Evolutionary conservation across 1,140 invertebrate genomes (phyloP).

Genomic region (Portunus trituberculatus): DNA sequence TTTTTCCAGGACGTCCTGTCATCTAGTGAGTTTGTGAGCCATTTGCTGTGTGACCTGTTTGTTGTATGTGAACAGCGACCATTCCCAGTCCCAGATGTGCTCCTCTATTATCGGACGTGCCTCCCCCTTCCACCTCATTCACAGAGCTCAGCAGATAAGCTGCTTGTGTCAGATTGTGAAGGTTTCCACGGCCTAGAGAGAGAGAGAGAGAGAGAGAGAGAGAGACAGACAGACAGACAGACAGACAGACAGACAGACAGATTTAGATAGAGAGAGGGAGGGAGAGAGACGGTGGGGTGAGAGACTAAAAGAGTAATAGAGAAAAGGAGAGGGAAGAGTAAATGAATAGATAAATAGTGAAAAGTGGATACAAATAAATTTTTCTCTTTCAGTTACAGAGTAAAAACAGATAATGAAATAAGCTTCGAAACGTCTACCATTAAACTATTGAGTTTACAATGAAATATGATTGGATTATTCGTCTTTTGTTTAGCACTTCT

Average conservation of each 20-base stretch:
- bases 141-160: background rate
- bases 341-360: background rate
- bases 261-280: background rate
- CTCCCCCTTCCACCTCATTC: background rate
- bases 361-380: too few species aligned
- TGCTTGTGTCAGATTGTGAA: background rate
- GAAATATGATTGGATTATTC: too few species aligned
- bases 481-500: too few species aligned
- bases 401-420: too few species aligned
- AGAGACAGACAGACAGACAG: constrained; percentile 17
- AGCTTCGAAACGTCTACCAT: too few species aligned
- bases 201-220: constrained; percentile 23
- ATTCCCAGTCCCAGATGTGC: background rate
- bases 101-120: background rate
- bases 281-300: background rate
- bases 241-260: background rate
- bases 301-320: background rate
- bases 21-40: background rate
- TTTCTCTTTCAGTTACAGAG: too few species aligned
- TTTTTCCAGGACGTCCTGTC: background rate
- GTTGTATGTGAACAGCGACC: background rate
- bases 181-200: background rate
- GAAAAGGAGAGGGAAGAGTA: background rate
- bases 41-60: background rate
- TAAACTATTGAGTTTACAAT: too few species aligned